Conservation (phyloP, 2,888 invertebrate species). For the Pammene fasciana region DNA sequence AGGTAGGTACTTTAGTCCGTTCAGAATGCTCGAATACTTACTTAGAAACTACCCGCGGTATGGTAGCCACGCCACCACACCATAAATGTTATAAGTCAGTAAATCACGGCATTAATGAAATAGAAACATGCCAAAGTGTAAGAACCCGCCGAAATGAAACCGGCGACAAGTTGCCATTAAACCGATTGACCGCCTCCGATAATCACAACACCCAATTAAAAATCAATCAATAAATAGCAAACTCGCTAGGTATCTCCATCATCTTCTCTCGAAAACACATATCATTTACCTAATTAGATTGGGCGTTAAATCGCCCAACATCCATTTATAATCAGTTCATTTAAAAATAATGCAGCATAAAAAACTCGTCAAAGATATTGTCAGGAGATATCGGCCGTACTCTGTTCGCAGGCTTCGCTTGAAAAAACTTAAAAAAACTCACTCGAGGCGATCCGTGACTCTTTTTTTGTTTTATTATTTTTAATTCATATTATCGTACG, state of each 20-base stretch:
- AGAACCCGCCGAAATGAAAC: constrained; percentile 21
- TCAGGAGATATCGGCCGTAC: constrained; percentile 74
- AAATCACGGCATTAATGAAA: constrained; percentile 39
- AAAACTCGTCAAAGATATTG: constrained; percentile 84
- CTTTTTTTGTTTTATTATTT: constrained; percentile 83
- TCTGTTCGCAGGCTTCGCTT: constrained; percentile 78
- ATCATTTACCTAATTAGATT: constrained; percentile 84
- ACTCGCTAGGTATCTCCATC: constrained; percentile 55
- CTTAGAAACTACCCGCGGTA: constrained; percentile 15
- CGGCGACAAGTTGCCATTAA: constrained; percentile 30
- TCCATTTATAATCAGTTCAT: constrained; percentile 83
- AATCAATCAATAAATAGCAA: constrained; percentile 72
- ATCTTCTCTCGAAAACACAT: constrained; percentile 77
- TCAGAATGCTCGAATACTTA: constrained; percentile 26
- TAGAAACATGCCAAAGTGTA: constrained; percentile 36
- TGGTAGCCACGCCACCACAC: constrained; percentile 33
- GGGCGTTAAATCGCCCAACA: constrained; percentile 84
- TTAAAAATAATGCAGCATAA: constrained; percentile 82
- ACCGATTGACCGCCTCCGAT: constrained; percentile 20
- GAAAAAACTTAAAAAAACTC: constrained; percentile 76
- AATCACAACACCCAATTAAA: constrained; percentile 56
- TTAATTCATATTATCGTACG: constrained; percentile 83
- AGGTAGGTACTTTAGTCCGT: not conserved
- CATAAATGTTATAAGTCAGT: constrained; percentile 35
- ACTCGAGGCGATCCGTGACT: constrained; percentile 83